Evolutionary conservation across 2,113 vertebrate genomes (phyloP).

Genomic region (Equus przewalskii): DNA sequence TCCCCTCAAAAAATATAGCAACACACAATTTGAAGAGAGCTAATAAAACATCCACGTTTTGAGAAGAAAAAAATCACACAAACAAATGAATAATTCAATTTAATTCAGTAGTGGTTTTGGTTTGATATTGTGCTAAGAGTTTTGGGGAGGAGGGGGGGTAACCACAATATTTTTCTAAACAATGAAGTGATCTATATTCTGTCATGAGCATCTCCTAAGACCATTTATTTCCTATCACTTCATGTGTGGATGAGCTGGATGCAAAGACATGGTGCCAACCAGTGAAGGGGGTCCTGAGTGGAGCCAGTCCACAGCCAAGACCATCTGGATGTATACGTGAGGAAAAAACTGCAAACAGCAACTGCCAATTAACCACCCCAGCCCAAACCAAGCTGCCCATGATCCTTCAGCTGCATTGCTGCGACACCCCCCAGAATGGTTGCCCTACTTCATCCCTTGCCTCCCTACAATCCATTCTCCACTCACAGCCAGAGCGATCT

Average conservation of each 20-base stretch:
- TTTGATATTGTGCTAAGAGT: not conserved
- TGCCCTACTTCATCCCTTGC: too few species aligned
- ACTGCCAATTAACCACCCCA: not conserved
- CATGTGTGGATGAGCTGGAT: not conserved
- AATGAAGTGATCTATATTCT: fast-evolving
- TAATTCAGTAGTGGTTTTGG: not conserved
- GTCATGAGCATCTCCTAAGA: too few species aligned
- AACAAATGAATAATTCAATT: not conserved
- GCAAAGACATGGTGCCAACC: not conserved
- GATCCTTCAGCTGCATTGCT: not conserved
- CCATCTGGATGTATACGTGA: not conserved
- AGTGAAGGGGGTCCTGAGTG: not conserved
- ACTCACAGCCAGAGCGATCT: too few species aligned
- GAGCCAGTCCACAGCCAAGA: not conserved
- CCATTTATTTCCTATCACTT: not conserved
- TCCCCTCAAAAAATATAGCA: not conserved
- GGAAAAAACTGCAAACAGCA: not conserved
- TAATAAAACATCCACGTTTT: not conserved
- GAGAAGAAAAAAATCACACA: not conserved
- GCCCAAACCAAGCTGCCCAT: fast-evolving
- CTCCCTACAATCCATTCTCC: not conserved
- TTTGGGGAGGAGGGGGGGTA: not conserved
- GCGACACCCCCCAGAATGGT: fast-evolving
- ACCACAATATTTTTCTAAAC: not conserved
- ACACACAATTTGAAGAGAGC: not conserved